Evolutionary conservation across 2,888 invertebrate genomes (phyloP).

Genomic region (Cephus spinipes): DNA sequence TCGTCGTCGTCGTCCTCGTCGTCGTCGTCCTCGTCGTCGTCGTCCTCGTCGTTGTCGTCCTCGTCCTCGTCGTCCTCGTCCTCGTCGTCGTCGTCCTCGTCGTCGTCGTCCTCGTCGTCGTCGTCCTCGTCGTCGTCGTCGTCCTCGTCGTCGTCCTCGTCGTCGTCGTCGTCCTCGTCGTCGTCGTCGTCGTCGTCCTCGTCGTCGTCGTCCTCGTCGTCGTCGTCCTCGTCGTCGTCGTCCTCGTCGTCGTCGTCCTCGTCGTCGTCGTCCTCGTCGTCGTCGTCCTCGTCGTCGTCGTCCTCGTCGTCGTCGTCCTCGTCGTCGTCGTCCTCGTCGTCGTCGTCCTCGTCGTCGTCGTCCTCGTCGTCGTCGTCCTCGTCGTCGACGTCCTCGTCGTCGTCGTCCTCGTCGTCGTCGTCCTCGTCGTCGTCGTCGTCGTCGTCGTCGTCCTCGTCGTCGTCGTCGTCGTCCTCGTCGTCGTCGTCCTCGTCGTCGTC

Average conservation of each 20-base stretch:
- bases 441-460: too few species aligned
- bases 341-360: not conserved
- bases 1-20: not conserved
- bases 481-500: slow-evolving; percentile 7
- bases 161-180: not conserved
- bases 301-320: not conserved
- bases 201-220: not conserved
- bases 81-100: not conserved
- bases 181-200: not conserved
- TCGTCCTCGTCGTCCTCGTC: too few species aligned
- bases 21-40: not conserved
- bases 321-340: not conserved
- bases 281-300: not conserved
- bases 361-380: not conserved
- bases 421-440: too few species aligned
- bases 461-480: too few species aligned
- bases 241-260: not conserved
- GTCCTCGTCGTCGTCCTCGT: not conserved
- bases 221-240: not conserved
- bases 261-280: not conserved
- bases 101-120: not conserved
- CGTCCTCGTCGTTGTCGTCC: too few species aligned
- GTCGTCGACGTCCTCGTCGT: not conserved
- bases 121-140: not conserved
- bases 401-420: too few species aligned